phyloP scores from a whole-genome alignment of 2,113 vertebrate species.

The Tiliqua scincoides region DNA sequence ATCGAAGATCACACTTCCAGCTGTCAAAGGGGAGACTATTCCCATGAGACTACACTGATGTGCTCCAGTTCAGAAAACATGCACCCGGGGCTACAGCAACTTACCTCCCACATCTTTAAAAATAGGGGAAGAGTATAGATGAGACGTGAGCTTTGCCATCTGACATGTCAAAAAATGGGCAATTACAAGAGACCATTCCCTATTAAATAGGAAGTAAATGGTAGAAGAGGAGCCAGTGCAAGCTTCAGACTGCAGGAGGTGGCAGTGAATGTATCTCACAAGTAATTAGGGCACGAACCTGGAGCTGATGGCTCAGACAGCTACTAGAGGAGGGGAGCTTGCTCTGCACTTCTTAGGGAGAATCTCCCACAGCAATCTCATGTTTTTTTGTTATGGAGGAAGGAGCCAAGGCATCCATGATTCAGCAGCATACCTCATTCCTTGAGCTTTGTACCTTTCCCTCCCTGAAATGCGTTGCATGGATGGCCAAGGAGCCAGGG shows the following conservation, averaged over 20 bases:
- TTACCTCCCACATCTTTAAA: background rate
- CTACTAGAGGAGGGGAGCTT: background rate
- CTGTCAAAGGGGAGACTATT: background rate
- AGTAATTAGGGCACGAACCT: too few species aligned
- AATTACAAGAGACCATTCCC: background rate
- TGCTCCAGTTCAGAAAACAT: background rate
- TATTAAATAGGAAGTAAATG: background rate
- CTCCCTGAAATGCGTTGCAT: background rate
- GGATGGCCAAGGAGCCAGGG: background rate
- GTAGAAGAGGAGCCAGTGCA: background rate
- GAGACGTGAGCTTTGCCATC: background rate
- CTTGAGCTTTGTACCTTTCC: background rate
- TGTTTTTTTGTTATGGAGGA: background rate
- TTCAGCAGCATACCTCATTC: background rate
- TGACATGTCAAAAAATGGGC: background rate
- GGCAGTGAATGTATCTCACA: background rate
- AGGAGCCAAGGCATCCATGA: background rate
- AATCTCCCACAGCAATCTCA: background rate
- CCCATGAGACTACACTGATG: background rate
- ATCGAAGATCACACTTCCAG: background rate
- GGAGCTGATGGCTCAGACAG: background rate
- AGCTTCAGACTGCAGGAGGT: background rate
- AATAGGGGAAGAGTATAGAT: background rate
- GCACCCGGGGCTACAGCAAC: background rate
- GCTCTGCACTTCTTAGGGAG: background rate